Evolutionary conservation across 1,140 invertebrate species (phyloP).

Genomic region (Arion vulgaris): DNA sequence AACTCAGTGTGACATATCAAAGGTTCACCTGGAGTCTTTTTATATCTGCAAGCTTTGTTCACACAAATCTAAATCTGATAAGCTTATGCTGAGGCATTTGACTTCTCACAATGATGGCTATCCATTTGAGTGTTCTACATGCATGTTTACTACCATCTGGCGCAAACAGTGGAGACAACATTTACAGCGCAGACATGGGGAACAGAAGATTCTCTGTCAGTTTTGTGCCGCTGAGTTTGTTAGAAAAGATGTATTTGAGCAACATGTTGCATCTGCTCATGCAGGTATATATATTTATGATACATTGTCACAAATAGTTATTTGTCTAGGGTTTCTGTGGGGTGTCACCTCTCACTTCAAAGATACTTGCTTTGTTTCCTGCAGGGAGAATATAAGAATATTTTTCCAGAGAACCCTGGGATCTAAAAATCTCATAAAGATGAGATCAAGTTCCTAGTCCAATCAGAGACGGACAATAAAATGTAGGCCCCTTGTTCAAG

Average conservation of each 20-base stretch:
- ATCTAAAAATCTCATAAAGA: no score
- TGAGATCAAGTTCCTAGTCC: no score
- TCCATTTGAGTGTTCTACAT: neutral
- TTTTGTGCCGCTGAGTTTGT: constrained; percentile 31
- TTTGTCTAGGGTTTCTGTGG: no score
- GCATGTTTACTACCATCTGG: constrained; percentile 24
- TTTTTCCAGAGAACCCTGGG: no score
- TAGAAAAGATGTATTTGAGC: constrained; percentile 10
- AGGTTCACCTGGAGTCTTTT: neutral
- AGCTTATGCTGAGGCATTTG: constrained; percentile 30
- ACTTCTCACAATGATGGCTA: constrained; percentile 29
- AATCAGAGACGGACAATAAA: no score
- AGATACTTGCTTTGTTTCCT: no score
- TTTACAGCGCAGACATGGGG: constrained; percentile 3
- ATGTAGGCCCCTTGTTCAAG: no score
- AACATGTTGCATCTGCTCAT: constrained; percentile 22
- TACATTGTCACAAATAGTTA: neutral
- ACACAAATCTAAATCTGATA: constrained; percentile 30
- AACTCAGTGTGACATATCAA: constrained; percentile 11
- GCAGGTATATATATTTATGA: constrained; percentile 19
- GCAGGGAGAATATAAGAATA: no score
- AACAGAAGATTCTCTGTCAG: constrained; percentile 23
- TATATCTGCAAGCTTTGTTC: constrained; percentile 30
- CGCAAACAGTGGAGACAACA: constrained; percentile 33
- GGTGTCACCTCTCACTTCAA: no score